A percentile compares a stretch with the other conserved stretches of the same genome.
These are phyloP conservation scores for Ophioderma brevispina DNA, from an alignment of 35 echinoderm and acorn worm genomes.

Conservation along the genomic window DNA sequence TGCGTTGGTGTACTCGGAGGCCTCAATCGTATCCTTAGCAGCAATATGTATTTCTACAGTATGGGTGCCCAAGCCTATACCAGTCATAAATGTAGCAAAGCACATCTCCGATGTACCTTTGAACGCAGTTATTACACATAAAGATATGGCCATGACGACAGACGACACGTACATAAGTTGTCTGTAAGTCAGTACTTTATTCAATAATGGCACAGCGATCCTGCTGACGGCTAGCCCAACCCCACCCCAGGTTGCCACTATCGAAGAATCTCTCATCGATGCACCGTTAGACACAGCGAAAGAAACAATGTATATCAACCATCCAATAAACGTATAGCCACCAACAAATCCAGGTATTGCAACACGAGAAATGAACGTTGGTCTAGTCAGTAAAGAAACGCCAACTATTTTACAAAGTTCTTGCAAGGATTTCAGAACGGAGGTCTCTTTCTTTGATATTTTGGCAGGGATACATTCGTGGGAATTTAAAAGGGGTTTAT, in stretches of 20 bases:
- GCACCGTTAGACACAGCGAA: not conserved
- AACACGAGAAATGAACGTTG: not conserved
- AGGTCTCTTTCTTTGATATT: no score
- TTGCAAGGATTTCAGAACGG: no score
- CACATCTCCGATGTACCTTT: not conserved
- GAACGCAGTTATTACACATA: not conserved
- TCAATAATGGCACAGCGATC: not conserved
- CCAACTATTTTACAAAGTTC: no score
- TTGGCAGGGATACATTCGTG: no score
- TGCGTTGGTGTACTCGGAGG: no score
- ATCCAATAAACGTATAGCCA: not conserved
- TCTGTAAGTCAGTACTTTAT: not conserved
- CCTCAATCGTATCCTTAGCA: not conserved
- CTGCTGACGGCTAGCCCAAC: not conserved
- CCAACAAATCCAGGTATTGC: not conserved
- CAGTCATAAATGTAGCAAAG: not conserved
- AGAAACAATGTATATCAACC: not conserved
- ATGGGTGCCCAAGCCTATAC: not conserved
- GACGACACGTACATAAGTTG: not conserved
- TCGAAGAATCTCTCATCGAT: not conserved
- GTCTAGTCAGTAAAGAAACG: no score
- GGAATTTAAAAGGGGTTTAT: no score
- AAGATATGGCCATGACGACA: not conserved
- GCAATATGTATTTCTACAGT: not conserved
- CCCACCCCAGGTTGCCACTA: not conserved